These are phyloP conservation scores for Coregonus clupeaformis DNA, from an alignment of 2,113 vertebrate genomes.

Conservation along the genomic window DNA sequence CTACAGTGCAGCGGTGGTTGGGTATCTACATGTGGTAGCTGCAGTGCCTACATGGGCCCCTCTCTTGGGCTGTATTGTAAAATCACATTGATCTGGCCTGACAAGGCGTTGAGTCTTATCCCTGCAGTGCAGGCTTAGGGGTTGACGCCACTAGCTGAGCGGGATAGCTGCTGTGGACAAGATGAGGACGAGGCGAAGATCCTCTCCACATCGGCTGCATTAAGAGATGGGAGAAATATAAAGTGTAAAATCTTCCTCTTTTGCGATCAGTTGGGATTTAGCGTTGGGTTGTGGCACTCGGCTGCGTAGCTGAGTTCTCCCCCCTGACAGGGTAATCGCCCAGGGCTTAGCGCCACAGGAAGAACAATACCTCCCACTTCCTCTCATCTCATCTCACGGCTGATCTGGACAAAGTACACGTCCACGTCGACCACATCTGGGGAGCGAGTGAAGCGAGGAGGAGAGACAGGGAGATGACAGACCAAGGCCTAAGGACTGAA, in stretches of 20 bases:
- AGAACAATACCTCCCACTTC: constrained; percentile 76
- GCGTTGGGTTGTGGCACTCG: constrained; percentile 75
- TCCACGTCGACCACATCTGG: constrained; percentile 69
- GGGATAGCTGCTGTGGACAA: constrained; percentile 71
- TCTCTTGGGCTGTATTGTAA: constrained; percentile 68
- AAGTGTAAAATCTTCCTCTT: constrained; percentile 77
- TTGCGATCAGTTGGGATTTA: constrained; percentile 80
- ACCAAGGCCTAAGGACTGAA: constrained; percentile 51
- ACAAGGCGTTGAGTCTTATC: constrained; percentile 79
- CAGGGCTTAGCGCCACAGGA: constrained; percentile 73
- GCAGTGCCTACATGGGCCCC: constrained; percentile 41
- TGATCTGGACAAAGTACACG: constrained; percentile 74
- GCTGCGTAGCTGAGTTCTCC: constrained; percentile 67
- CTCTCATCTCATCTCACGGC: constrained; percentile 74
- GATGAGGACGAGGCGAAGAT: constrained; percentile 74
- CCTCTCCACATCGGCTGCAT: constrained; percentile 69
- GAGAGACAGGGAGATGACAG: constrained; percentile 64
- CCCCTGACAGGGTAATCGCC: constrained; percentile 80
- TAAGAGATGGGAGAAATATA: constrained; percentile 77
- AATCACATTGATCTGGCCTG: constrained; percentile 79
- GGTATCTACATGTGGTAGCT: background rate
- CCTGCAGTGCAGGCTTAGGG: constrained; percentile 69
- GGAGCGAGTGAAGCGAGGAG: constrained; percentile 10
- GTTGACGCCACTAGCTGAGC: constrained; percentile 68
- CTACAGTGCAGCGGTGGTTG: background rate